Evolutionary conservation across 2,113 vertebrate genomes (phyloP).

Genomic region (Apaloderma vittatum): DNA sequence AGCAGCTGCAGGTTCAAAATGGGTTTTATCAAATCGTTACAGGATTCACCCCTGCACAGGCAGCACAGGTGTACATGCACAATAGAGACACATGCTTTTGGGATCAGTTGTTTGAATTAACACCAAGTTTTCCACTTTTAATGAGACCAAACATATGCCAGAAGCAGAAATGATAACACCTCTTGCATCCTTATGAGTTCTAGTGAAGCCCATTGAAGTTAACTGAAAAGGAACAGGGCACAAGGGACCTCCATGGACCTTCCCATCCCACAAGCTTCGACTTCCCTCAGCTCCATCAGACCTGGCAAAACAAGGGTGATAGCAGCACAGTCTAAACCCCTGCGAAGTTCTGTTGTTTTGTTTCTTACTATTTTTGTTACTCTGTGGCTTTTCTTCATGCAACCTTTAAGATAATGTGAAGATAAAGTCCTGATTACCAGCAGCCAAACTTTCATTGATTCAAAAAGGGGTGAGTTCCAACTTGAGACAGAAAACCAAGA

Average conservation of each 20-base stretch:
- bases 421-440: not conserved
- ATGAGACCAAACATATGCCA: not conserved
- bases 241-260: not conserved
- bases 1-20: not conserved
- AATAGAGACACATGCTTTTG: not conserved
- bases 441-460: not conserved
- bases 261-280: not conserved
- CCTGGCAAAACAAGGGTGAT: not conserved
- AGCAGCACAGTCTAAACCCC: not conserved
- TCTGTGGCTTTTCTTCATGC: not conserved
- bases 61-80: not conserved
- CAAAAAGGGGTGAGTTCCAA: not conserved
- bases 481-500: not conserved
- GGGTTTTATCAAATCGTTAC: not conserved
- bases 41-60: rapidly evolving
- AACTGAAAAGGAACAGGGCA: not conserved
- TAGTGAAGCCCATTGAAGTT: not conserved
- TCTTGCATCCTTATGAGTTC: not conserved
- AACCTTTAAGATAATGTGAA: not conserved
- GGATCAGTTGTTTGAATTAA: not conserved
- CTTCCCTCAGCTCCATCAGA: not conserved
- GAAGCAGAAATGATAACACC: not conserved
- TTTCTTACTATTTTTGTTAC: not conserved
- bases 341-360: not conserved
- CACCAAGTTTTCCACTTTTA: rapidly evolving